A percentile compares a stretch with the other conserved stretches of the same genome.
These are phyloP conservation scores for Magallana gigas DNA, from an alignment of 1,140 invertebrate genomes.

Conservation along the genomic window DNA sequence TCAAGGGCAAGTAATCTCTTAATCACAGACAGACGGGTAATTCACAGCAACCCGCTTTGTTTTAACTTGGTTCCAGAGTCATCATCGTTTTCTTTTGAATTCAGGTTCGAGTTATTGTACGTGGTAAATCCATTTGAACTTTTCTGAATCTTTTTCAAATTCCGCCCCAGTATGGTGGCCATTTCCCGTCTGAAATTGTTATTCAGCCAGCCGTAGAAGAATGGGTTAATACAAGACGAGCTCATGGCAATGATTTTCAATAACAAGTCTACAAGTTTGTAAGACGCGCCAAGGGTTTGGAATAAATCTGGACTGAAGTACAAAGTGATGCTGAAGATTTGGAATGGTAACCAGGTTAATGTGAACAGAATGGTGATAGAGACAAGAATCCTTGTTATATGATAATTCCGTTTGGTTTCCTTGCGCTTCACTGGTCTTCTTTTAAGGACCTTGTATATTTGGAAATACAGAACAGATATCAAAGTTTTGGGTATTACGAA, in stretches of 20 bases:
- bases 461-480: slow-evolving; percentile 73
- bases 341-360: slow-evolving; percentile 84
- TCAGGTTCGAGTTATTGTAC: not conserved
- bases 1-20: no score
- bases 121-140: slow-evolving; percentile 18
- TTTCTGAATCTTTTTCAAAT: slow-evolving; percentile 14
- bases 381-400: slow-evolving; percentile 92
- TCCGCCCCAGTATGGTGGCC: slow-evolving; percentile 60
- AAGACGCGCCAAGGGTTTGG: slow-evolving; percentile 20
- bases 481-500: slow-evolving; percentile 73
- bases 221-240: slow-evolving; percentile 91
- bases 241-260: slow-evolving; percentile 83
- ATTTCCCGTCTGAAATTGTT: slow-evolving; percentile 79
- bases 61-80: not conserved
- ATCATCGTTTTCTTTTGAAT: slow-evolving; percentile 17
- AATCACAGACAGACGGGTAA: no score
- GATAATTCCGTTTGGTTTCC: slow-evolving; percentile 84
- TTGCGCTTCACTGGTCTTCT: slow-evolving; percentile 70
- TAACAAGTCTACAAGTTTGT: slow-evolving; percentile 71
- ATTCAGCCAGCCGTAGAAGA: slow-evolving; percentile 86
- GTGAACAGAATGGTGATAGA: slow-evolving; percentile 97
- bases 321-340: slow-evolving; percentile 23
- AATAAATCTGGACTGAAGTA: slow-evolving; percentile 23
- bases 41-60: not conserved
- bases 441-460: slow-evolving; percentile 73